A percentile compares a stretch with the other conserved stretches of the same genome.
phyloP scores from a whole-genome alignment of 2,888 invertebrate species.

The Limenitis arthemis region DNA sequence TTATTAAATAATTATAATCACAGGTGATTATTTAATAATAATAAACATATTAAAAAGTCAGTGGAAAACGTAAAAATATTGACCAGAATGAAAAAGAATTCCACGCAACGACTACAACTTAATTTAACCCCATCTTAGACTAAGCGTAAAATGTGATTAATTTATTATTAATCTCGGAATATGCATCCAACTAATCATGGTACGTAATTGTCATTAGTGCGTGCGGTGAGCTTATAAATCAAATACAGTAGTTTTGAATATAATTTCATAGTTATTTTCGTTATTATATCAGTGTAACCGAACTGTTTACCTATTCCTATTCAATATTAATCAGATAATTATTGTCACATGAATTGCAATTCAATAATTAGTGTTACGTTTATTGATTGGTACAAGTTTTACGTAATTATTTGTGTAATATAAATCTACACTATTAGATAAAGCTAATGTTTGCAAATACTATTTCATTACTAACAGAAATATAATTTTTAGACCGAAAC shows the following conservation, averaged over 20 bases:
- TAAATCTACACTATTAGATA: no score
- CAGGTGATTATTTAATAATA: no score
- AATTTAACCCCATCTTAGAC: no score
- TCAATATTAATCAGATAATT: constrained; percentile 25
- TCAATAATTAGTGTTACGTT: constrained; percentile 15
- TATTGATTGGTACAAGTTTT: background rate
- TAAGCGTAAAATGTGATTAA: background rate
- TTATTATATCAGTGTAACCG: constrained; percentile 11
- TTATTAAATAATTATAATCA: no score
- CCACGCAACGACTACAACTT: no score
- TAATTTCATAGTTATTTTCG: constrained; percentile 19
- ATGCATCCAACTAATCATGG: constrained; percentile 9
- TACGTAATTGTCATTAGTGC: constrained; percentile 19
- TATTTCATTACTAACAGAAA: no score
- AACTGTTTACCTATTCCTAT: constrained; percentile 26
- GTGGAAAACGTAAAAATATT: no score
- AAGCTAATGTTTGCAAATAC: no score
- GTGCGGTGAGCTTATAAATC: constrained; percentile 19
- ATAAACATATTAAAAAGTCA: no score
- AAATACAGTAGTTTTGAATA: constrained; percentile 22
- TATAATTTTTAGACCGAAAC: no score
- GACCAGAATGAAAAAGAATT: no score
- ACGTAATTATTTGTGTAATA: background rate
- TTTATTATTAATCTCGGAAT: background rate
- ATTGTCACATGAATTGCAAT: constrained; percentile 22